These are phyloP conservation scores for Apodemia duryi DNA, from an alignment of 2,888 invertebrate genomes.

Conservation along the genomic window DNA sequence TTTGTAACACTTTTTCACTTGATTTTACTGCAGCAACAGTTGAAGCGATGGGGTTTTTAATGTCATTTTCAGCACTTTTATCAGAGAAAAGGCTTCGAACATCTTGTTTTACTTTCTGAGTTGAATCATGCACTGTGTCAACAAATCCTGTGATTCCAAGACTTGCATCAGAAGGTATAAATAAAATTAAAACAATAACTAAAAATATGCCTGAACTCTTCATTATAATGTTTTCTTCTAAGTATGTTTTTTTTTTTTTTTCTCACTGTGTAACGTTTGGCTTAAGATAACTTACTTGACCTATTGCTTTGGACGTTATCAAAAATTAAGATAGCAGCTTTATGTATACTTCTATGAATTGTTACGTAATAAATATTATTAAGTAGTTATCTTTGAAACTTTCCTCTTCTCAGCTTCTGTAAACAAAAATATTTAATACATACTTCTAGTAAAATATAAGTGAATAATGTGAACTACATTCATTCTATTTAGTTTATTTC, in stretches of 20 bases:
- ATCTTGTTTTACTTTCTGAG: conserved; percentile 39
- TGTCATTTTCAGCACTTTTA: not conserved
- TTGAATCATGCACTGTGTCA: conserved; percentile 37
- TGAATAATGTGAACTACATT: too few species aligned
- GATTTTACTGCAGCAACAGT: not conserved
- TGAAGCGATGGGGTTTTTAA: not conserved
- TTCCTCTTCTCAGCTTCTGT: not conserved
- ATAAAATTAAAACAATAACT: conserved; percentile 17
- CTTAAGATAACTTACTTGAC: conserved; percentile 24
- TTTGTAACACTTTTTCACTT: not conserved
- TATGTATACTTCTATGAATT: conserved; percentile 9
- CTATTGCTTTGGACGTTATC: conserved; percentile 19
- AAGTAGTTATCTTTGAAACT: not conserved
- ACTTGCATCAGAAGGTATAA: conserved; percentile 35
- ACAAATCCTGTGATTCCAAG: conserved; percentile 38
- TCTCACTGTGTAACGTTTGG: conserved; percentile 11
- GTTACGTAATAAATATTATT: not conserved
- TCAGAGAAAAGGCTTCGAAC: conserved; percentile 33
- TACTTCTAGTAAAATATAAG: too few species aligned
- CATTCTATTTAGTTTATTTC: too few species aligned
- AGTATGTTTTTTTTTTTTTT: conserved; percentile 15
- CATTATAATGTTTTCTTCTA: conserved; percentile 22
- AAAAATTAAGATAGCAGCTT: conserved; percentile 17
- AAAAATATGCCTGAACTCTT: conserved; percentile 21
- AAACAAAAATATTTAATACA: too few species aligned